Conservation (phyloP, 2,113 vertebrate species). For the Steatornis caripensis region DNA sequence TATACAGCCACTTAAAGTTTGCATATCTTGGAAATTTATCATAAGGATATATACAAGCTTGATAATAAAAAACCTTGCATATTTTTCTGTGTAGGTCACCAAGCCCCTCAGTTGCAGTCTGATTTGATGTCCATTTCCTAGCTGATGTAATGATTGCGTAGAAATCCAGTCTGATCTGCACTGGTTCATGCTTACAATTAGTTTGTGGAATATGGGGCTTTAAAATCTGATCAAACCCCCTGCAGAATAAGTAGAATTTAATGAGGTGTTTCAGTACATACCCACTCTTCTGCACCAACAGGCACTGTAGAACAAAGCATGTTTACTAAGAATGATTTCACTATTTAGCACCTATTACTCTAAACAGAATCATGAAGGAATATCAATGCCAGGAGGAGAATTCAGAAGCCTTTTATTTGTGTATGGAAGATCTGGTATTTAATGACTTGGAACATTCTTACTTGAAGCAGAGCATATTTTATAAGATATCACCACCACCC, state of each 20-base stretch:
- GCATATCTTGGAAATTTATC: not conserved
- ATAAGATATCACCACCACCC: not conserved
- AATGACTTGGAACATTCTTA: not conserved
- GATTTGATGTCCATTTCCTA: not conserved
- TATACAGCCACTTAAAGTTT: not conserved
- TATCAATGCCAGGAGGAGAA: not conserved
- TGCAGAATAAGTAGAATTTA: not conserved
- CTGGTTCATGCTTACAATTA: not conserved
- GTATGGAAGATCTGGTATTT: not conserved
- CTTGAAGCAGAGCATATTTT: not conserved
- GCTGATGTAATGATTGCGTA: not conserved
- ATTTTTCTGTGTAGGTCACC: not conserved
- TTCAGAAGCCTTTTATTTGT: not conserved
- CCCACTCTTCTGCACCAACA: not conserved
- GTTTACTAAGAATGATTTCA: not conserved
- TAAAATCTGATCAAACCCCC: not conserved
- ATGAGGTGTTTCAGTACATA: not conserved
- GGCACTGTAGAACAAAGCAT: not conserved
- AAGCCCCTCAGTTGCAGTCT: not conserved
- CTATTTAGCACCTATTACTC: not conserved
- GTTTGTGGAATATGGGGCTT: not conserved
- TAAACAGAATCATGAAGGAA: not conserved
- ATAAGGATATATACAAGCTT: not conserved
- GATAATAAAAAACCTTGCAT: fast-evolving
- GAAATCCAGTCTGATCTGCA: not conserved